Evolutionary conservation across 2,888 invertebrate species (phyloP), one percentile per base, ranked within the genome.

Genomic region (Adineta ricciae): DNA sequence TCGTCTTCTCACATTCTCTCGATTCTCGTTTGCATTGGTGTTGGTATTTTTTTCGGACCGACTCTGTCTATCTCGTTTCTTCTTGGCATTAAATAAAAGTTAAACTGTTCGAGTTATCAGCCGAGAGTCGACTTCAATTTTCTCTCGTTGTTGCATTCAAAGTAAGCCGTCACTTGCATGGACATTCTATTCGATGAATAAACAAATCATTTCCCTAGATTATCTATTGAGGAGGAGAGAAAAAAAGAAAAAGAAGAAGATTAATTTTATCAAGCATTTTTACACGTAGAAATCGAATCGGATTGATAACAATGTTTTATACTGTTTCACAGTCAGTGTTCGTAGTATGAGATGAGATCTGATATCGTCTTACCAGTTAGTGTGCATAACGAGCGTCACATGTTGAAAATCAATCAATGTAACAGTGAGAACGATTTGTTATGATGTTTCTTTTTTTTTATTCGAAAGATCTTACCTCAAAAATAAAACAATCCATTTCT

Each of bases 231-330:
- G 32, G 27, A 64, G 16, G n/a, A n/a, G n/a, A n/a, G n/a, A n/a
- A n/a, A n/a, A n/a, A n/a, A n/a, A n/a, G n/a, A n/a, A n/a, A n/a
- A n/a, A n/a, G n/a, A n/a, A n/a, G n/a, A n/a, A 64, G 32, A 64
- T 64, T 64, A 64, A 27, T 64, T 64, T 32, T 32, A 32, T 64
- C 32, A 19, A 64, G 32, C 64, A 64, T 64, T 64, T 64, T 64
- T 64, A 64, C 64, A 64, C 64, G 64, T 24, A 64, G 32, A 64
- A 14, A 32, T 36, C 4, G 64, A 64, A 32, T 27, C 27, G 41
- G 41, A 78, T 78, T 41, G 78, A 78, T 78, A 78, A 78, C 78
- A 78, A n/a, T 78, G 41, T 78, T 78, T 78, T n/a, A 73, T 73
- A 38, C 41, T 64, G 64, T 64, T 64, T 27, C 64, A 64, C 27